Evolutionary conservation across 2,888 invertebrate species (phyloP), one percentile per base, ranked within the genome.

Genomic region (Rapana venosa): DNA sequence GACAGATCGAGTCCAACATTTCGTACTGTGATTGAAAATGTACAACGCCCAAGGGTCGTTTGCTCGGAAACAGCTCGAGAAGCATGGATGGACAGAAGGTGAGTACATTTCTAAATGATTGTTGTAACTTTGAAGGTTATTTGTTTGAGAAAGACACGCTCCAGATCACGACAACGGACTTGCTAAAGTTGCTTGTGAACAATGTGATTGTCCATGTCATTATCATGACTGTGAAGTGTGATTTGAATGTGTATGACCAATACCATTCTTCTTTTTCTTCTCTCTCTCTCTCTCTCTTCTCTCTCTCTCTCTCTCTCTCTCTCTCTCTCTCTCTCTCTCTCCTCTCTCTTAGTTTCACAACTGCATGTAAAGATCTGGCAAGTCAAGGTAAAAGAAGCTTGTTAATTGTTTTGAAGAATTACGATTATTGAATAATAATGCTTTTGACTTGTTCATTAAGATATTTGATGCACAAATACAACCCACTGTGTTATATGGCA

Each of bases 51-150:
- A 89, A 32, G 89, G 89, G 91, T 92, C 91, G 87, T 98, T 98
- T 96, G 98, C 97, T 20, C 97, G 97, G 93, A 97, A 97, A 91
- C 97, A 97, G 94, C 95, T 98, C 22, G 97, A 97, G 93, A 98
- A 98, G 96, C 98, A 97, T 94, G 98, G 98, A 35, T 98, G 98
- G 98, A 97, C 96, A 89, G 97, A 97, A 96, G 97, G 97, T 97
- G 96, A 92, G 88, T 61, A 58, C 22, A 79, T 5, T 5, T 32
- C 32, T 20, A 17, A 35, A 15, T 35, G 17, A 26, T 35, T 79
- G 35, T 6, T 26, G 26, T 66, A 66, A 66, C 26, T 66, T 26
- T 66, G 4, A 47, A 47, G 47, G 47, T 47, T 5, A 47, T 47
- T 5, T 2, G 8, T 47, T 47, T 47, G 47, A 47, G 47, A 47